These are phyloP conservation scores for Muscina levida DNA, from an alignment of 2,888 invertebrate genomes.

Conservation along the genomic window DNA sequence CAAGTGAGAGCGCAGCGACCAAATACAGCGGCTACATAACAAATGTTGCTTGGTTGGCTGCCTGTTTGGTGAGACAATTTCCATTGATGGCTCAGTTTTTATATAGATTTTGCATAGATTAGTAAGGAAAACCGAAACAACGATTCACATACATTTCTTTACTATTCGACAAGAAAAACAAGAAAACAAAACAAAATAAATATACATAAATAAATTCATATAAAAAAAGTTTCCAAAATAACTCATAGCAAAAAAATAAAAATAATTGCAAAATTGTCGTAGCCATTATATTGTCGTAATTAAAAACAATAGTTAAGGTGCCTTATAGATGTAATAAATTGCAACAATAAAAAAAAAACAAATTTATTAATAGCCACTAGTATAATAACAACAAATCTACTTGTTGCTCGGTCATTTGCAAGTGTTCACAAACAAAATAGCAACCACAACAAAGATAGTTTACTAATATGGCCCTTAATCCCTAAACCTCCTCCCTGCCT, in stretches of 20 bases:
- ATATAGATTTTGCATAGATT: constrained; percentile 61
- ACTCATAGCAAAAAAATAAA: not conserved
- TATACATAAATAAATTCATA: not conserved
- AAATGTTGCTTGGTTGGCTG: constrained; percentile 17
- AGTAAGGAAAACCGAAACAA: constrained; percentile 48
- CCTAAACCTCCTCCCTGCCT: not conserved
- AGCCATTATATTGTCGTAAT: no score
- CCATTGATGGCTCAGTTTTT: constrained; percentile 53
- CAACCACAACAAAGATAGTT: no score
- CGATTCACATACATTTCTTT: constrained; percentile 27
- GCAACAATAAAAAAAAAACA: constrained; percentile 9
- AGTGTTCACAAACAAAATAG: no score
- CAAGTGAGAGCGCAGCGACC: constrained; percentile 37
- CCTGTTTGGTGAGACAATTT: constrained; percentile 50
- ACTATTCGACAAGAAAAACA: not conserved
- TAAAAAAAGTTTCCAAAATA: not conserved
- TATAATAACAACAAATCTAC: constrained; percentile 8
- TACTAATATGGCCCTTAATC: no score
- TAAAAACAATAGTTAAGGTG: constrained; percentile 33
- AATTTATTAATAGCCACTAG: not conserved
- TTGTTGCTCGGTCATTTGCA: constrained; percentile 24
- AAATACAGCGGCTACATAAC: constrained; percentile 48
- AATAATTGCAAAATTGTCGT: not conserved
- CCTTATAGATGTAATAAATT: constrained; percentile 34
- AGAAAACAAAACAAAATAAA: constrained; percentile 9